Conservation (phyloP, 1,140 invertebrate genomes). For the Ceratina calcarata region DNA sequence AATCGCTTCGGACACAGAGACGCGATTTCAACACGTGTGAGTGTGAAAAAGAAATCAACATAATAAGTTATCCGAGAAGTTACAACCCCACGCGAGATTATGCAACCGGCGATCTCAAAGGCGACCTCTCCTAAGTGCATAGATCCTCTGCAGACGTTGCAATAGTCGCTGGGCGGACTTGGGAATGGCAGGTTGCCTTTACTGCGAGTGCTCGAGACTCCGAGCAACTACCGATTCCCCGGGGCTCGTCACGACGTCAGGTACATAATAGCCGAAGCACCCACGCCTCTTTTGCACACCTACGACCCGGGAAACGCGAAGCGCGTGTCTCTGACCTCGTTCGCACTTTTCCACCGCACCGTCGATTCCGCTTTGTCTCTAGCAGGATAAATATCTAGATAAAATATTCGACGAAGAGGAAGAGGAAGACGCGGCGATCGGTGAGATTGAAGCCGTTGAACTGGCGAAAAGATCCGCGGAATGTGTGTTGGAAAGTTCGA, state of each 20-base stretch:
- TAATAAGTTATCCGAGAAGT: too few species aligned
- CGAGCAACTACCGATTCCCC: constrained; percentile 56
- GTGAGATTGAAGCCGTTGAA: constrained; percentile 7
- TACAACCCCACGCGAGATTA: too few species aligned
- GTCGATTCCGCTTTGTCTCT: constrained; percentile 8
- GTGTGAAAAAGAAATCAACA: too few species aligned
- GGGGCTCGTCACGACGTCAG: constrained; percentile 62
- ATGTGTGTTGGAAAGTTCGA: constrained; percentile 24
- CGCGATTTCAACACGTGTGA: not conserved
- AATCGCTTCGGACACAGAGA: not conserved
- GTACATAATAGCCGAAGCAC: constrained; percentile 63
- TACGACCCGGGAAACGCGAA: constrained; percentile 40
- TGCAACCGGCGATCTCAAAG: too few species aligned
- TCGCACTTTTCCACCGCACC: constrained; percentile 32
- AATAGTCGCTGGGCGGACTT: not conserved
- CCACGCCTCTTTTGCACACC: constrained; percentile 60
- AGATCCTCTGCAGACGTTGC: not conserved
- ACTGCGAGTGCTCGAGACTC: constrained; percentile 16
- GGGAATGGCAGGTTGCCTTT: constrained; percentile 9
- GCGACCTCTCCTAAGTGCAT: too few species aligned
- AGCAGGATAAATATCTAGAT: too few species aligned
- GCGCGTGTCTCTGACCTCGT: constrained; percentile 7
- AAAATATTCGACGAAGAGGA: not conserved
- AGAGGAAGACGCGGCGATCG: not conserved
- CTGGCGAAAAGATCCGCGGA: not conserved